Base-by-base conservation (phyloP, 1,140 invertebrate species). In the Pissodes strobi region DNA sequence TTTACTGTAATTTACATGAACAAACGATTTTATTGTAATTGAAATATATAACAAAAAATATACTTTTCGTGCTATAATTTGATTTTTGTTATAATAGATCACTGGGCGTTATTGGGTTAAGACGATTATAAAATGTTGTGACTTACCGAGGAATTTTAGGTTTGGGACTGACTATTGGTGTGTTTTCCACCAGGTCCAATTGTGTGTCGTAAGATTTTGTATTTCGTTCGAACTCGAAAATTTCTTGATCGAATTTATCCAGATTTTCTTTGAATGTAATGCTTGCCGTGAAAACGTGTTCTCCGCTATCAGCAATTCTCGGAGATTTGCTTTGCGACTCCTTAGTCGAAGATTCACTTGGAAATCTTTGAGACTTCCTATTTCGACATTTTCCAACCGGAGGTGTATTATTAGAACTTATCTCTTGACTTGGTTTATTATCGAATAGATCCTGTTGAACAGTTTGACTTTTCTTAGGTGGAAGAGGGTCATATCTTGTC, bases 401-500 rank as follows among this genome's bases (percentile, higher is more conserved):
- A n/a, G n/a, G 38, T 13, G 19, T 3, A 13, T 43, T 51, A 27
- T 25, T 2, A 6, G 27, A 30, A 12, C 27, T 30, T 30, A 1
- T 12, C 30, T 2, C 1, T 12, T 34, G 9, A 34, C 9, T n/a
- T 6, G 37, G 39, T 43, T 6, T 18, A 6, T 48, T 2, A 48
- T n/a, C 4, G 5, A 10, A 19, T 48, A n/a, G 17, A 6, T 48
- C n/a, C n/a, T n/a, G n/a, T n/a, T n/a, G n/a, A n/a, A n/a, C n/a
- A n/a, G n/a, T n/a, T n/a, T n/a, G n/a, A n/a, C n/a, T n/a, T n/a
- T n/a, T n/a, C n/a, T n/a, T n/a, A n/a, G 30, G 55, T 6, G 38
- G 43, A n/a, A 10, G 15, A 27, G 51, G 41, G 12, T 64, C 62
- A 18, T 68, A 66, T 18, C 51, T 68, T 58, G 60, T 56, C 68